These are phyloP conservation scores for Craterocephalus amniculus DNA, from an alignment of 2,797 vertebrate genomes.

Conservation along the genomic window DNA sequence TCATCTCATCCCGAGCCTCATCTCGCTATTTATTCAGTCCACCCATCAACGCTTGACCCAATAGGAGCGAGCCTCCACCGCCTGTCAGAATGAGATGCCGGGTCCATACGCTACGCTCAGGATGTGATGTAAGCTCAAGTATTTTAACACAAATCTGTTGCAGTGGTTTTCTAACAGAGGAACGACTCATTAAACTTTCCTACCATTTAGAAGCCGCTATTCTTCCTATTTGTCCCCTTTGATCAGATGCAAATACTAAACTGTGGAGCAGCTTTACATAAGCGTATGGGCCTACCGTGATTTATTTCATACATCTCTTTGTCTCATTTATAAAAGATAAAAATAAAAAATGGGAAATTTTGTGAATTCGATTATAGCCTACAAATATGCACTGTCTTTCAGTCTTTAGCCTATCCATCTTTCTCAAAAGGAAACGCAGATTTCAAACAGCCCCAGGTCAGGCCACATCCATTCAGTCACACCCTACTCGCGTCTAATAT, in stretches of 20 bases:
- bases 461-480: no score
- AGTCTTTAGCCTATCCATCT: background rate
- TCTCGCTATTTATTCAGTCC: conserved; percentile 83
- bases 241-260: background rate
- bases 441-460: background rate
- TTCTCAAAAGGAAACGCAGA: background rate
- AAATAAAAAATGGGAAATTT: no score
- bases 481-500: no score
- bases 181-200: background rate
- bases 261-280: background rate
- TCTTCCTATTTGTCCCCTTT: background rate
- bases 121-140: conserved; percentile 63
- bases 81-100: conserved; percentile 68
- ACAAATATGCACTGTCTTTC: no score
- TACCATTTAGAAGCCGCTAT: background rate
- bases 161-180: background rate
- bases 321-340: background rate
- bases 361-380: no score
- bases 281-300: background rate
- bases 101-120: conserved; percentile 37
- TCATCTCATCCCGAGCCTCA: conserved; percentile 67
- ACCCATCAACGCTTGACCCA: conserved; percentile 78
- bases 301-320: background rate
- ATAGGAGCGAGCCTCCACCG: conserved; percentile 71
- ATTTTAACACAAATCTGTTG: conserved; percentile 34